Percentiles rank a stretch among this genome's conserved stretches.
Evolutionary conservation across 2,797 vertebrate species (phyloP).

Genomic region (Schizopygopsis malacanthus): DNA sequence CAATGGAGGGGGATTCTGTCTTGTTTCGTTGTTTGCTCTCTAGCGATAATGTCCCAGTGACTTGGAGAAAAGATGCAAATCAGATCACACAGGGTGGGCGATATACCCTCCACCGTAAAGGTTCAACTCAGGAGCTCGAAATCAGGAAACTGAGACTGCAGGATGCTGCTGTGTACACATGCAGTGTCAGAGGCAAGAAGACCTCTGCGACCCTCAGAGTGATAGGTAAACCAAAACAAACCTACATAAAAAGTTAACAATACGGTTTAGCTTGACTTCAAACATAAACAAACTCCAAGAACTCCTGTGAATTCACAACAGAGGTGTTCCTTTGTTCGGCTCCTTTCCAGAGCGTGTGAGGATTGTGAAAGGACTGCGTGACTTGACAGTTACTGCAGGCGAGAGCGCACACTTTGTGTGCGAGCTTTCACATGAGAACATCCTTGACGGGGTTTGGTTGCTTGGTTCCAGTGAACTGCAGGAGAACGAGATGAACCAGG

Average conservation of each 20-base stretch:
- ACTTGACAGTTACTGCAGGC: conserved; percentile 88
- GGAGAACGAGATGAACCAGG: conserved; percentile 89
- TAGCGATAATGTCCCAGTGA: conserved; percentile 76
- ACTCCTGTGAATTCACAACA: not conserved
- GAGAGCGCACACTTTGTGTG: conserved; percentile 91
- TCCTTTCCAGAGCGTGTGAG: conserved; percentile 75
- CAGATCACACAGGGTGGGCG: conserved; percentile 78
- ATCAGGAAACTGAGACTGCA: conserved; percentile 75
- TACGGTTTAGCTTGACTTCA: conserved; percentile 20
- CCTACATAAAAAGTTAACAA: not conserved
- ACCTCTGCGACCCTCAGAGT: conserved; percentile 79
- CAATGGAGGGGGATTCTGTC: conserved; percentile 80
- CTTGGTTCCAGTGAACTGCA: conserved; percentile 89
- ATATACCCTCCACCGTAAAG: conserved; percentile 79
- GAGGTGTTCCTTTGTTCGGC: conserved; percentile 23
- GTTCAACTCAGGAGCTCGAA: conserved; percentile 67
- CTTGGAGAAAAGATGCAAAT: conserved; percentile 84
- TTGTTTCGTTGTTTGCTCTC: conserved; percentile 84
- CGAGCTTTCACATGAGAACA: conserved; percentile 83
- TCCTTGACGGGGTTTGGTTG: conserved; percentile 90
- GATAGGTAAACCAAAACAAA: conserved; percentile 67
- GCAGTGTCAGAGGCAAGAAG: conserved; percentile 82
- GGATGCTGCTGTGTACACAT: conserved; percentile 83
- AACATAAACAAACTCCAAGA: conserved; percentile 51
- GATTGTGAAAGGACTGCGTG: conserved; percentile 81